phyloP scores from a whole-genome alignment of 1,140 invertebrate genomes.

The Drosophila subpulchrella region DNA sequence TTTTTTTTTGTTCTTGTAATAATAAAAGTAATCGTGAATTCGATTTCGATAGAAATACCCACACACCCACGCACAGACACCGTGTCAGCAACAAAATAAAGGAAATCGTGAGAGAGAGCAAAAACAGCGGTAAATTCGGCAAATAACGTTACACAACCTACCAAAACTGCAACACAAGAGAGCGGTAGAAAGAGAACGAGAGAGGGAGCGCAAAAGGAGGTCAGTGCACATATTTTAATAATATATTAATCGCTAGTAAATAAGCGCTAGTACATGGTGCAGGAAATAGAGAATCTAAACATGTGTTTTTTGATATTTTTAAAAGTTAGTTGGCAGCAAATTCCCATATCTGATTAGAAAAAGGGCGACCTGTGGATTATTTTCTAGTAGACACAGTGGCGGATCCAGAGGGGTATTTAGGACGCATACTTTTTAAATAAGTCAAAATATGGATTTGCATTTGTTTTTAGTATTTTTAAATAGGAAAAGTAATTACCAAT shows the following conservation, averaged over 20 bases:
- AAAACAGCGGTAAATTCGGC: conserved; percentile 27
- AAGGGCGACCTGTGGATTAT: neutral
- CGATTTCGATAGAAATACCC: conserved; percentile 8
- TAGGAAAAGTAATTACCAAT: no score
- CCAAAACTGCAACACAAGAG: conserved; percentile 29
- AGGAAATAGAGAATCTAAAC: no score
- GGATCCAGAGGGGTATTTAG: neutral
- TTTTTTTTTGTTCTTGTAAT: conserved; percentile 31
- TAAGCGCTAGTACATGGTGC: neutral
- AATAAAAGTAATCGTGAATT: conserved; percentile 4
- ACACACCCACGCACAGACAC: neutral
- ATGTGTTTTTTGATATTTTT: no score
- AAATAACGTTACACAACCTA: conserved; percentile 34
- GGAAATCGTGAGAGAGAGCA: conserved; percentile 22
- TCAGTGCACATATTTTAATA: conserved; percentile 28
- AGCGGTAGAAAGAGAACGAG: conserved; percentile 3
- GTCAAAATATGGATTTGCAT: neutral
- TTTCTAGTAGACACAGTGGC: neutral
- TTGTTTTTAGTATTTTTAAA: no score
- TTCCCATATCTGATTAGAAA: neutral
- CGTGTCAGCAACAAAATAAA: neutral
- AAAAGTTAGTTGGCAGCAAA: neutral
- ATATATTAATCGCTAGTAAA: neutral
- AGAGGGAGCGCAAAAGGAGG: conserved; percentile 29
- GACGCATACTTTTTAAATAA: neutral